Base-by-base conservation (phyloP, 1,140 invertebrate genomes). In the Scaptodrosophila lebanonensis region DNA sequence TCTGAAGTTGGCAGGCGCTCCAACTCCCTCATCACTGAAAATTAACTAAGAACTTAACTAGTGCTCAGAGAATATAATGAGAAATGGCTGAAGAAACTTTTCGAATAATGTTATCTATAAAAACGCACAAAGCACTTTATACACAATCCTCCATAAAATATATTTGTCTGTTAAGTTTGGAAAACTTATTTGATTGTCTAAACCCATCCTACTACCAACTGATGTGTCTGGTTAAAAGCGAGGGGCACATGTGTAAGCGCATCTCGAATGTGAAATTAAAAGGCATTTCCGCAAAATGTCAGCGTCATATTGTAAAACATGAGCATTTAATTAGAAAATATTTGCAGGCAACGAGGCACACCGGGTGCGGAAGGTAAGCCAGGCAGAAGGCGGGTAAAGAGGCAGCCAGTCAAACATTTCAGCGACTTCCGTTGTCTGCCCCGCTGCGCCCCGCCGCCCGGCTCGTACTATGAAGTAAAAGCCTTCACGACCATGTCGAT, bases 261-360 rank as follows among this genome's bases (percentile, higher is more conserved):
- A 63, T 82, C 69, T 82, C 66, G 62, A 82, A 82, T 79, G 75
- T 79, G 58, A 82, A 84, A 84, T 84, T 82, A 76, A 84, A 82
- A 84, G 82, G 79, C 73, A 84, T 84, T 84, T 84, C 82, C 79
- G 75, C 66, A 84, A 70, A 71, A 82, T 82, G 75, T 82, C 75
- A 79, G 79, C 82, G 82, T 79, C 79, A 84, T 84, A 84, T 84
- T 84, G 79, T 84, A 71, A 84, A 84, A 84, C 79, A 84, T 84
- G 82, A 75, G 66, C 65, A 82, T 84, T 84, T 84, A 84, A 84
- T 84, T 84, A 84, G 82, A 84, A 84, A 84, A 84, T 76, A 79
- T 76, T 70, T 75, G 69, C 63, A 72, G 53, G 56, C 60, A 59
- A 18, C 36, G 27, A 16, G n/a, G n/a, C n/a, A n/a, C n/a, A n/a